These are phyloP conservation scores for Zaprionus capensis DNA, from an alignment of 1,140 invertebrate species.

Conservation along the genomic window DNA sequence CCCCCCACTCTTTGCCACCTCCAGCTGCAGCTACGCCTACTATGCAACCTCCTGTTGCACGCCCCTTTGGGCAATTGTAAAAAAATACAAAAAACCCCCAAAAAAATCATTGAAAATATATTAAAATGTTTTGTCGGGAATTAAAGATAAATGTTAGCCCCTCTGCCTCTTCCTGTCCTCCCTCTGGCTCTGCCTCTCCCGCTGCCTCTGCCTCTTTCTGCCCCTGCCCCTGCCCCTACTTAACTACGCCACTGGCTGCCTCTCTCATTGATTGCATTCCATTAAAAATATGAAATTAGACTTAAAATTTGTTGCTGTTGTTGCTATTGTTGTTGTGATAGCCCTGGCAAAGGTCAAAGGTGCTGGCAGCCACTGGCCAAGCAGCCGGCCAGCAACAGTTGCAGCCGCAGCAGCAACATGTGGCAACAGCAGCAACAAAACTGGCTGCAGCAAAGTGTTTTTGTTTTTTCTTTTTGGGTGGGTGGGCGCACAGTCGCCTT, in stretches of 20 bases:
- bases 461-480: constrained; percentile 21
- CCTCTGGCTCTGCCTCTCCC: not conserved
- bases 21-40: not conserved
- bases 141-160: not conserved
- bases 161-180: not conserved
- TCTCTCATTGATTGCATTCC: constrained; percentile 42
- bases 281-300: constrained; percentile 52
- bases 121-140: constrained; percentile 18
- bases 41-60: not conserved
- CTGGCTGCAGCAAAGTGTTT: constrained; percentile 8
- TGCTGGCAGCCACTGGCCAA: constrained; percentile 55
- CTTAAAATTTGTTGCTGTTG: constrained; percentile 26
- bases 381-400: constrained; percentile 35
- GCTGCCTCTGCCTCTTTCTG: not conserved
- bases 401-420: constrained; percentile 31
- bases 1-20: not conserved
- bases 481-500: constrained; percentile 32
- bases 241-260: not conserved
- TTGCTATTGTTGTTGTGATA: constrained; percentile 33
- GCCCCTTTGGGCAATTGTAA: not conserved
- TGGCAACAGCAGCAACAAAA: constrained; percentile 31
- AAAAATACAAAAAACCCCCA: not conserved
- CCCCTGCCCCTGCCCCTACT: not conserved
- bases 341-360: constrained; percentile 69
- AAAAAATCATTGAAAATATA: constrained; percentile 3